A percentile compares a stretch with the other conserved stretches of the same genome.
phyloP scores from a whole-genome alignment of 2,113 vertebrate genomes.

The Vombatus ursinus region DNA sequence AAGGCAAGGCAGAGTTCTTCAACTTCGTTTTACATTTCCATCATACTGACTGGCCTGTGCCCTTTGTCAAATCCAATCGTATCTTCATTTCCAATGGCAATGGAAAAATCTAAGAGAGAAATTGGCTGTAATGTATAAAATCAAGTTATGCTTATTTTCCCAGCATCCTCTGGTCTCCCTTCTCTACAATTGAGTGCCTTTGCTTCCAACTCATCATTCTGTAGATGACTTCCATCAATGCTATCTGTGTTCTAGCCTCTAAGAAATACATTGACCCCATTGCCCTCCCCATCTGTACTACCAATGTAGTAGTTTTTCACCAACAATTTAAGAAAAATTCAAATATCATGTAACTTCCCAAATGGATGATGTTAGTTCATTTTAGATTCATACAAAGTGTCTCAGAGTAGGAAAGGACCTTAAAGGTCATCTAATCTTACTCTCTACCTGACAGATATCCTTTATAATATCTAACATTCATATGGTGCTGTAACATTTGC shows the following conservation, averaged over 20 bases:
- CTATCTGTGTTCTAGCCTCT: not conserved
- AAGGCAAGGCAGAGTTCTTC: not conserved
- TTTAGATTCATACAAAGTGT: not conserved
- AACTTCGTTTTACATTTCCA: not conserved
- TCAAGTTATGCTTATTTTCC: not conserved
- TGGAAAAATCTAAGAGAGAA: not conserved
- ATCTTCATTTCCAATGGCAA: not conserved
- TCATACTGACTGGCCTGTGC: not conserved
- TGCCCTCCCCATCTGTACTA: not conserved
- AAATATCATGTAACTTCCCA: not conserved
- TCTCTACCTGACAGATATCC: not conserved
- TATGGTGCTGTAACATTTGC: not conserved
- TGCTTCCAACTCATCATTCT: not conserved
- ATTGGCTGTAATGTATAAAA: not conserved
- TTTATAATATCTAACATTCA: not conserved
- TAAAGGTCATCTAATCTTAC: not conserved
- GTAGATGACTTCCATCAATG: not conserved
- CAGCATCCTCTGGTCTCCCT: not conserved
- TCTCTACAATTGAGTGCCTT: not conserved
- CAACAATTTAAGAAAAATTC: not conserved
- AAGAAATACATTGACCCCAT: not conserved
- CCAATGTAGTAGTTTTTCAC: not conserved
- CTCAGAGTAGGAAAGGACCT: not conserved
- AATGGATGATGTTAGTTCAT: not conserved
- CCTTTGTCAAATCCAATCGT: not conserved